Percentiles rank a stretch among this genome's conserved stretches.
phyloP scores from a whole-genome alignment of 2,888 invertebrate species.

The Hartigia nigra region DNA sequence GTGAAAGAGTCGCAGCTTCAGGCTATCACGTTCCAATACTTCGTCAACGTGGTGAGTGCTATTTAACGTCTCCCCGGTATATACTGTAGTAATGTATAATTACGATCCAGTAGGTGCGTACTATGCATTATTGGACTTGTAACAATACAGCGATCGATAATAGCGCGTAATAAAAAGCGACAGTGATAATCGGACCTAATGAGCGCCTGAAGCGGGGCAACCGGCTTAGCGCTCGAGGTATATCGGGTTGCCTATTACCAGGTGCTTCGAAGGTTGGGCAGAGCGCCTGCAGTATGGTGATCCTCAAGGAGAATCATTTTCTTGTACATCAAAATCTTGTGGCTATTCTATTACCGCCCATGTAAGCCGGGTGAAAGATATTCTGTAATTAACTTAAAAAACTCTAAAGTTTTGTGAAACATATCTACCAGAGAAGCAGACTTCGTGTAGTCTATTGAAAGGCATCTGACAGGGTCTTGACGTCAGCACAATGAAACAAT shows the following conservation, averaged over 20 bases:
- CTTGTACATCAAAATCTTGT: background rate
- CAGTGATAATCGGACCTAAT: background rate
- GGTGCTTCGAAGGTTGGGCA: background rate
- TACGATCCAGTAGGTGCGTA: background rate
- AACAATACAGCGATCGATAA: background rate
- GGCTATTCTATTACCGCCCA: background rate
- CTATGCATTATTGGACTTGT: background rate
- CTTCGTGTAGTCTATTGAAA: background rate
- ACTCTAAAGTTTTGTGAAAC: background rate
- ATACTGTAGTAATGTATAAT: background rate
- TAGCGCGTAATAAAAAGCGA: background rate
- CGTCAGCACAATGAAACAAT: background rate
- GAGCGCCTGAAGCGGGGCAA: background rate
- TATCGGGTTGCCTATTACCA: background rate
- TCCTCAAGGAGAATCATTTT: background rate
- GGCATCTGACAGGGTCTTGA: background rate
- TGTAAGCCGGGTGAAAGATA: background rate
- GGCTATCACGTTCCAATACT: slow-evolving; percentile 92
- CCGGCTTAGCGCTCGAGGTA: background rate
- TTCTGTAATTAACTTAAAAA: background rate
- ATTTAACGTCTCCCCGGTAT: background rate
- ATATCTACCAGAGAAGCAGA: background rate
- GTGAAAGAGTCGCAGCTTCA: slow-evolving; percentile 64
- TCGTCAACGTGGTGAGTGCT: slow-evolving; percentile 91
- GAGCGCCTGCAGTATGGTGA: background rate